Evolutionary conservation across 2,113 vertebrate species (phyloP), one percentile per base, ranked within the genome.

Genomic region (Alectura lathami): DNA sequence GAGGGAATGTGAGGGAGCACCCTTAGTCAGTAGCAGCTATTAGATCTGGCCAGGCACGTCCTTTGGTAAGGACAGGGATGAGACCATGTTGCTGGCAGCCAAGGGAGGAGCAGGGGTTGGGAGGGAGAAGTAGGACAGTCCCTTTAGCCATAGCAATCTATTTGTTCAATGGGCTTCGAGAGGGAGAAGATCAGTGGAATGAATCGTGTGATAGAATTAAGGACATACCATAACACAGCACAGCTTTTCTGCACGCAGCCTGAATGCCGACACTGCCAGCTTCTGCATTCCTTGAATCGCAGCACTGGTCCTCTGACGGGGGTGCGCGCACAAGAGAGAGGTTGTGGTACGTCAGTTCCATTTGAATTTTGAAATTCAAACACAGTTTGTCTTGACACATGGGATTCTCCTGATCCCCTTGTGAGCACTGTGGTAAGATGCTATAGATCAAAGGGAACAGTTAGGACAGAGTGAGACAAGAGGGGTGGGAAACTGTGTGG

Each of bases 301-400:
- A 75, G 32, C 0, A 0, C n/a, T 43, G 57, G 18, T 60, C 70
- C 50, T 80, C 59, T 80, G 79, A 23, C 11, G 5, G 67, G 66
- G 78, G 23, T 32, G 57, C 62, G 7, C 3, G 40, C 53, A 45
- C 62, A 36, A 66, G 42, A 21, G 29, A 92, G 82, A 20, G 63
- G 23, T 57, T 79, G 63, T 6, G 3, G 8, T 62, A 51, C 17
- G 0, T 42, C 0, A 0, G 1, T 83, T 63, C 68, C 60, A 27
- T 57, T 90, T 10, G 17, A 42, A 14, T 63, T 75, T 90, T 60
- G 63, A 66, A 72, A 57, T n/a, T n/a, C n/a, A 94, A 93, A 94
- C 85, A 68, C 27, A 36, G 47, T 64, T 74, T 92, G 68, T 91
- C 90, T 86, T 86, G 60, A 94, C 76, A 78, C 60, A 4, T 77